Conservation (phyloP, 30 jellyfish, hydroid and myxozoan genomes). For the Hydractinia symbiolongicarpus region DNA sequence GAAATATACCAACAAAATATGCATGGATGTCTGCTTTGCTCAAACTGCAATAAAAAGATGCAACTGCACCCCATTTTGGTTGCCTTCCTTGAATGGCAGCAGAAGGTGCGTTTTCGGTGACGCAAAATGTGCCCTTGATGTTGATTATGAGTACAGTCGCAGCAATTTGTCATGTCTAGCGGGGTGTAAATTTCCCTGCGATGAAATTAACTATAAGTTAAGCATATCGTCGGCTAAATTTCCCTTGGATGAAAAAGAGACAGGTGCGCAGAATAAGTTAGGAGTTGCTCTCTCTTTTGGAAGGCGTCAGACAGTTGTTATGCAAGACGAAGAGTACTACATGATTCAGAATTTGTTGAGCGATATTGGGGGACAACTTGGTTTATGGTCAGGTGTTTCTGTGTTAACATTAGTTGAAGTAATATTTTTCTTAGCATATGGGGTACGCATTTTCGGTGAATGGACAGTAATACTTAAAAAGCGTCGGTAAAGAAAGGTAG, state of each 20-base stretch:
- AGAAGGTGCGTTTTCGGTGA: constrained; percentile 13
- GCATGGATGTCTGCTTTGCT: constrained; percentile 12
- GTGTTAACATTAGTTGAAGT: constrained; percentile 22
- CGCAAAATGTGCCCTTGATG: neutral
- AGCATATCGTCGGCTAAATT: neutral
- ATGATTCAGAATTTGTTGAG: constrained; percentile 22
- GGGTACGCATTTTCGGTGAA: too few species aligned
- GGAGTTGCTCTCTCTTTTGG: neutral
- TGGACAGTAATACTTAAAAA: too few species aligned
- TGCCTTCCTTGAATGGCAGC: constrained; percentile 4
- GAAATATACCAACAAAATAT: neutral
- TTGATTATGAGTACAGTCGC: neutral
- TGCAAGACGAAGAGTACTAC: constrained; percentile 17
- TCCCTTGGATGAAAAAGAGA: neutral
- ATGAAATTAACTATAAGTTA: neutral
- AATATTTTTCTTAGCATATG: neutral
- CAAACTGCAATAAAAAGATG: neutral
- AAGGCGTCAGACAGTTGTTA: constrained; percentile 4
- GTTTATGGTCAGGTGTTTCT: constrained; percentile 21
- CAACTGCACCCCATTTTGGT: neutral
- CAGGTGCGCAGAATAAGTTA: neutral
- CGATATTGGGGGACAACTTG: constrained; percentile 35
- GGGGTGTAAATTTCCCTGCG: constrained; percentile 5
- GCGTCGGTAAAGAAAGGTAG: too few species aligned
- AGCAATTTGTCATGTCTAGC: neutral